Evolutionary conservation across 1,140 invertebrate genomes (phyloP).

Genomic region (Pentalonia nigronervosa): DNA sequence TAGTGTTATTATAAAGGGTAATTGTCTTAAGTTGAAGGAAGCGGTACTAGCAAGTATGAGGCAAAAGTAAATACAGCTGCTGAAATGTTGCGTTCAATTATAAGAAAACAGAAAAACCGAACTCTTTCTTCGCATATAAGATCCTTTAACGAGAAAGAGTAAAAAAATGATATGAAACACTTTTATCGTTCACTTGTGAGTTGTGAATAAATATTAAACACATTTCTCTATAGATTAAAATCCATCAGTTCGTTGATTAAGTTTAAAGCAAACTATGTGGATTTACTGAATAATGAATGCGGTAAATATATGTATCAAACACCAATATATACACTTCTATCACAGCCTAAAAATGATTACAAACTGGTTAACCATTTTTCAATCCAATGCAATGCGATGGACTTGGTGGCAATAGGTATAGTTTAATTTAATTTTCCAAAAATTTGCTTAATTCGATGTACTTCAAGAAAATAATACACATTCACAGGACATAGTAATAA

Average conservation of each 20-base stretch:
- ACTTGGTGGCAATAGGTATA: slow-evolving; percentile 44
- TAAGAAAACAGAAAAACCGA: not conserved
- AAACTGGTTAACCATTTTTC: not conserved
- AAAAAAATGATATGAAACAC: not conserved
- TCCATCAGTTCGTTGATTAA: not conserved
- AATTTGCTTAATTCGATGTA: not conserved
- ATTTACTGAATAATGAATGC: not conserved
- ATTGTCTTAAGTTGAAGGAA: not conserved
- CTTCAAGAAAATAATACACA: not conserved
- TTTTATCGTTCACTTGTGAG: not conserved
- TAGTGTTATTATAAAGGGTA: not conserved
- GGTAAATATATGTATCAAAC: not conserved
- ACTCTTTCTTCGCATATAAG: slow-evolving; percentile 32
- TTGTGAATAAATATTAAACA: not conserved
- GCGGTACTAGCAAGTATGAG: not conserved
- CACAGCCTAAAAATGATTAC: not conserved
- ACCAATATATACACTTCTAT: slow-evolving; percentile 16
- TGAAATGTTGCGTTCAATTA: slow-evolving; percentile 24
- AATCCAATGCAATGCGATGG: slow-evolving; percentile 27
- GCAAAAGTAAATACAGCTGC: slow-evolving; percentile 24
- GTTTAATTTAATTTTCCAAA: not conserved
- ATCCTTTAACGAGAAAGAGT: not conserved
- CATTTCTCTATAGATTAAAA: not conserved
- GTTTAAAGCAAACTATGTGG: slow-evolving; percentile 13
- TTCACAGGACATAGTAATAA: slow-evolving; percentile 33